A percentile compares a stretch with the other conserved stretches of the same genome.
phyloP scores from a whole-genome alignment of 2,888 invertebrate species.

The Brassicogethes aeneus region DNA sequence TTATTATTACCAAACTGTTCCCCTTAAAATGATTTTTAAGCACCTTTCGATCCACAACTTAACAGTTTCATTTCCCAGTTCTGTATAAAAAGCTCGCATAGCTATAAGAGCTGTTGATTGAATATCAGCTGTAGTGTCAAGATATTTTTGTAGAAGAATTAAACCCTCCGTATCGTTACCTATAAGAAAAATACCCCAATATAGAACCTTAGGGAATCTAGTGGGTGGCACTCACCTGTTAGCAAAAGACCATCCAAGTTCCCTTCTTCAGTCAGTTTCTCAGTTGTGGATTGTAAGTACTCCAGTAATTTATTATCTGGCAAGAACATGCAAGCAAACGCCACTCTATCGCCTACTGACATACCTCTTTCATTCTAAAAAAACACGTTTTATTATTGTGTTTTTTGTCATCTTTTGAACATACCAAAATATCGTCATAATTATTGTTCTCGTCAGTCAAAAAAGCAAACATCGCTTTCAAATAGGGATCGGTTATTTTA shows the following conservation, averaged over 20 bases:
- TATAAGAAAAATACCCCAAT: conserved; percentile 32
- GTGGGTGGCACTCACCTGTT: conserved; percentile 48
- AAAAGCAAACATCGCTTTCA: conserved; percentile 85
- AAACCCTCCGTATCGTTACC: conserved; percentile 68
- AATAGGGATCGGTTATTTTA: conserved; percentile 80
- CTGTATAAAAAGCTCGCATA: conserved; percentile 66
- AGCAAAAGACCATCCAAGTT: conserved; percentile 77
- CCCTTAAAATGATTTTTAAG: no score
- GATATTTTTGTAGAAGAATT: conserved; percentile 73
- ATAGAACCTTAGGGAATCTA: no score
- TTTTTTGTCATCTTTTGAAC: no score
- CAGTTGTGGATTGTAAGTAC: conserved; percentile 64
- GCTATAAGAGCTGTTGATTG: conserved; percentile 81
- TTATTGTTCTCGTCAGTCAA: conserved; percentile 70
- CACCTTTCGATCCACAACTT: conserved; percentile 64
- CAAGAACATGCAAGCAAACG: conserved; percentile 83
- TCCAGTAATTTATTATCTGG: conserved; percentile 71
- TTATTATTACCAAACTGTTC: conserved; percentile 1
- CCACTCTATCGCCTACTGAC: conserved; percentile 78
- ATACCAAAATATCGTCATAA: conserved; percentile 68
- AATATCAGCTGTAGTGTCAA: conserved; percentile 82
- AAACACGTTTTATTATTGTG: no score
- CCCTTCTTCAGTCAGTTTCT: conserved; percentile 64
- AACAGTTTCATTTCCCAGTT: conserved; percentile 54
- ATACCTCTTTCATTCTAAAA: conserved; percentile 73